Evolutionary conservation across 1,140 invertebrate genomes (phyloP).

Genomic region (Papilio machaon): DNA sequence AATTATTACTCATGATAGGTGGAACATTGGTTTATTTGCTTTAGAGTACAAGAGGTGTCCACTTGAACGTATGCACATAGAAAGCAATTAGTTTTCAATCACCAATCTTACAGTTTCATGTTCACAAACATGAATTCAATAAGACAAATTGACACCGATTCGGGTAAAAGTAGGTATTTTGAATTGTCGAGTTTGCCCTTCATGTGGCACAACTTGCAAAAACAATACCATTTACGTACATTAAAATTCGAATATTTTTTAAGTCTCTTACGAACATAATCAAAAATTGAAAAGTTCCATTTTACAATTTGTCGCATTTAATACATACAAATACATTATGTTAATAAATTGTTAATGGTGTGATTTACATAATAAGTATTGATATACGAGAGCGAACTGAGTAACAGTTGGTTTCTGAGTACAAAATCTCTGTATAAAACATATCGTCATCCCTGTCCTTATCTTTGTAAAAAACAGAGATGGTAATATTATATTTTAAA

Average conservation of each 20-base stretch:
- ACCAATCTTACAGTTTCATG: background rate
- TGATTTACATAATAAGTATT: background rate
- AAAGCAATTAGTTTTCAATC: background rate
- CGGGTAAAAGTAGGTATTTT: background rate
- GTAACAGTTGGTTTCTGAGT: no score
- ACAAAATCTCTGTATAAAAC: no score
- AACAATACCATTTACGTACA: background rate
- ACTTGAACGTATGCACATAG: background rate
- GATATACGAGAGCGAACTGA: slow-evolving; percentile 22
- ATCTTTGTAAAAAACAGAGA: no score
- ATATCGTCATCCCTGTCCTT: no score
- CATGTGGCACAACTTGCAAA: background rate
- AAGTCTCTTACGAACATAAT: background rate
- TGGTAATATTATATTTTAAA: no score
- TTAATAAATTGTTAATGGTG: background rate
- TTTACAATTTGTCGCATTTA: background rate
- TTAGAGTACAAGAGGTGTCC: background rate
- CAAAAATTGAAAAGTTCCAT: background rate
- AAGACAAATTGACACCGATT: background rate
- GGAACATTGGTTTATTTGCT: background rate
- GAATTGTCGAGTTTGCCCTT: background rate
- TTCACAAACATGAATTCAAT: background rate
- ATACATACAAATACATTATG: slow-evolving; percentile 1
- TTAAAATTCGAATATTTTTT: background rate
- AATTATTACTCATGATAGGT: slow-evolving; percentile 16